These are phyloP conservation scores for Champsocephalus gunnari DNA, from an alignment of 2,797 vertebrate genomes.

Conservation along the genomic window DNA sequence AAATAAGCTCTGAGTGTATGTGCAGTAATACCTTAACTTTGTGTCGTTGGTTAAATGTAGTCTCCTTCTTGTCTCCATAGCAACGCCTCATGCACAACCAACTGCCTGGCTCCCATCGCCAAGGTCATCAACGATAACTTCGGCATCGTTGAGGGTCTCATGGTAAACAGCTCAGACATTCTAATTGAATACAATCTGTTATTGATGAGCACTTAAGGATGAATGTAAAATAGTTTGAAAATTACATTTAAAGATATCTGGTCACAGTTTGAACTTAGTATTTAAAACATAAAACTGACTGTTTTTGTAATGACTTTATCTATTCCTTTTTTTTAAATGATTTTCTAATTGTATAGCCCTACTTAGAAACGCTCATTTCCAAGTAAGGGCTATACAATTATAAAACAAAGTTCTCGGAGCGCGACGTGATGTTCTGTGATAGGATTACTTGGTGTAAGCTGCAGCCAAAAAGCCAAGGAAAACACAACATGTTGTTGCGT, in stretches of 20 bases:
- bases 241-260: background rate
- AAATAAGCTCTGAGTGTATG: background rate
- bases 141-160: constrained; percentile 91
- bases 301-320: too few species aligned
- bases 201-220: background rate
- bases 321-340: too few species aligned
- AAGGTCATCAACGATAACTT: constrained; percentile 95
- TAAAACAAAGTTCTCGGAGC: too few species aligned
- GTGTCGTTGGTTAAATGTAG: background rate
- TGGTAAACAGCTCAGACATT: constrained; percentile 80
- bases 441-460: too few species aligned
- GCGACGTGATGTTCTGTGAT: too few species aligned
- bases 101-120: constrained; percentile 93
- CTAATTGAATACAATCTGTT: background rate
- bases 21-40: background rate
- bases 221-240: background rate
- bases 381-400: too few species aligned
- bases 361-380: background rate
- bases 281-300: too few species aligned
- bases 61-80: constrained; percentile 66
- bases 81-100: constrained; percentile 95
- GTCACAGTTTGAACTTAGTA: too few species aligned
- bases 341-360: too few species aligned
- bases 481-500: background rate
- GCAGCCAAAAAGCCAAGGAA: background rate